Evolutionary conservation across 1,140 invertebrate genomes (phyloP), one percentile per base, ranked within the genome.

Genomic region (Onthophagus taurus): DNA sequence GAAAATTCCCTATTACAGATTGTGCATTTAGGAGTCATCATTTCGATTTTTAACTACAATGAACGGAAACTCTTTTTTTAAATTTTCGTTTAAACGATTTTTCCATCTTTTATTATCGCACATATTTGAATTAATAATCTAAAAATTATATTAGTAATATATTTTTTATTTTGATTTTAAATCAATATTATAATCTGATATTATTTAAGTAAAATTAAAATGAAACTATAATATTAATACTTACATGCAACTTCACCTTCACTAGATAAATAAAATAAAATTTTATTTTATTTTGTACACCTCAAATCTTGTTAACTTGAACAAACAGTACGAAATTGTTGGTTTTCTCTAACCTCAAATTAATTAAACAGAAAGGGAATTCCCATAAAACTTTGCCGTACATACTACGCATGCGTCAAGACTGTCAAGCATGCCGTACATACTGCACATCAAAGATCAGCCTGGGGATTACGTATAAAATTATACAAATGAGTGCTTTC

Each of bases 11-110:
- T 43, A 43, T 43, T 43, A 30, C 42, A 43, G 42, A 33, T 43
- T 43, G 42, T 43, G 42, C 42, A 43, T 43, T 43, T 43, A 43
- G 38, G 38, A 41, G 38, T 41, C 38, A 41, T 41, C 38, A 41
- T 41, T 41, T 41, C 18, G 38, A 41, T 41, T 41, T 41, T 41
- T 41, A 41, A 41, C 38, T 41, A 41, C 38, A 41, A 41, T 41
- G 38, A 41, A 41, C 31, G 31, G 31, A 33, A 33, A 33, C 19
- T 26, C 24, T 26, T 41, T 41, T 41, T 41, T 41, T 41, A 41
- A 41, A 23, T 41, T 41, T 41, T 41, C 38, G 38, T 41, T 41
- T 41, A 41, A 41, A 41, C 38, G 38, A 26, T 20, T 41, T 41
- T 41, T 41, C 38, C 23, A 26, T 41, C 38, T 26, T 26, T 26